Conservation (phyloP, 2,888 invertebrate genomes). For the Empis stercorea region DNA sequence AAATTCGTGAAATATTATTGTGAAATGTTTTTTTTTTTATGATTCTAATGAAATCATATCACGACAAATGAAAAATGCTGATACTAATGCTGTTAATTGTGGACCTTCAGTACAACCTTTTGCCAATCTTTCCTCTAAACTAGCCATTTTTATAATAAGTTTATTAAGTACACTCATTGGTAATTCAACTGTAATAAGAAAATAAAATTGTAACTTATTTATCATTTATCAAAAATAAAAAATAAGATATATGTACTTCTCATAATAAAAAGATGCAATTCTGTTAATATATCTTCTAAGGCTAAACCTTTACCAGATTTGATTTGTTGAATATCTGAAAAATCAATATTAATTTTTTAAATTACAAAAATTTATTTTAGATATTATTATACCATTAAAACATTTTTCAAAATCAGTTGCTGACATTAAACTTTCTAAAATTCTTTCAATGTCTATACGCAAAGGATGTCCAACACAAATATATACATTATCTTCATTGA, state of each 20-base stretch:
- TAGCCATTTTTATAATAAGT: constrained; percentile 75
- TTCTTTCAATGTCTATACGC: constrained; percentile 73
- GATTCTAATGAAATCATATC: constrained; percentile 36
- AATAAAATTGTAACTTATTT: no score
- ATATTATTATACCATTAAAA: constrained; percentile 24
- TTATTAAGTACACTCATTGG: constrained; percentile 65
- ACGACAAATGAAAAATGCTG: constrained; percentile 72
- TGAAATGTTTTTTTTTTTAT: not conserved
- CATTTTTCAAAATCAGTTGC: constrained; percentile 26
- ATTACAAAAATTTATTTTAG: not conserved
- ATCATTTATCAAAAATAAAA: constrained; percentile 2
- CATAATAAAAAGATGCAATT: constrained; percentile 76
- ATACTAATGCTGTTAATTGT: constrained; percentile 77
- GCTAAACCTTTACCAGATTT: constrained; percentile 86
- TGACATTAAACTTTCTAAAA: constrained; percentile 65
- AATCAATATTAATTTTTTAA: not conserved
- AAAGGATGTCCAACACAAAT: constrained; percentile 94
- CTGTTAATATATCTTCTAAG: constrained; percentile 82
- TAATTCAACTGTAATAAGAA: constrained; percentile 82
- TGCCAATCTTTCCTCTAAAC: constrained; percentile 75
- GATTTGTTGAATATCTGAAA: constrained; percentile 60
- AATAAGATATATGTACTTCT: constrained; percentile 51
- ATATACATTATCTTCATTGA: constrained; percentile 84
- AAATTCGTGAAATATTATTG: no score
- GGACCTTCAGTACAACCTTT: constrained; percentile 81